Evolutionary conservation across 1,140 invertebrate species (phyloP).

Genomic region (Ctenoplectra terminalis): DNA sequence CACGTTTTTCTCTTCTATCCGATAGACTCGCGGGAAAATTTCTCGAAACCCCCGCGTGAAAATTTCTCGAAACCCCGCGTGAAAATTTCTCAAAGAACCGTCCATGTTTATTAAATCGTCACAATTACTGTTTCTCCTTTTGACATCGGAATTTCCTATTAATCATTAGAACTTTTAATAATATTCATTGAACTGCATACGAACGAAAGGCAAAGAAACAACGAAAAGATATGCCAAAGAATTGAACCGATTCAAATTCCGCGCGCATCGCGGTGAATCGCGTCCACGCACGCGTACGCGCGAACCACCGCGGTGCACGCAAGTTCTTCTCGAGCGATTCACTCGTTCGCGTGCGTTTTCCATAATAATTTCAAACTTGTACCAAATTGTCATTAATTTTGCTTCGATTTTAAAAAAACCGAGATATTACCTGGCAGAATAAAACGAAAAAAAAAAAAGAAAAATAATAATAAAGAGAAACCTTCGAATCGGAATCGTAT

Average conservation of each 20-base stretch:
- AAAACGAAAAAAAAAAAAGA: background rate
- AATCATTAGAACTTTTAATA: background rate
- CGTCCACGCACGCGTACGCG: background rate
- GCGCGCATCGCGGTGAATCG: background rate
- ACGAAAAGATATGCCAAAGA: background rate
- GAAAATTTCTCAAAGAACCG: no score
- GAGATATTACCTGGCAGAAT: no score
- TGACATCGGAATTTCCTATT: background rate
- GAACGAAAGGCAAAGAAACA: background rate
- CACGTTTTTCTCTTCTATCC: background rate
- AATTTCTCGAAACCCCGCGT: no score
- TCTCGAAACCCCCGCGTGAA: no score
- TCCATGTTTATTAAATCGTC: background rate
- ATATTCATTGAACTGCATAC: background rate
- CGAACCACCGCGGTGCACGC: no score
- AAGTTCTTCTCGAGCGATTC: background rate
- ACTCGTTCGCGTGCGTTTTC: background rate
- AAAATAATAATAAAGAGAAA: background rate
- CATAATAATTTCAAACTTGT: background rate
- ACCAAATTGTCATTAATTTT: background rate
- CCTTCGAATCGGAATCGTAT: slow-evolving; percentile 24
- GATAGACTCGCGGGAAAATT: background rate
- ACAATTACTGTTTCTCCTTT: background rate
- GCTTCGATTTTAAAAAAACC: no score
- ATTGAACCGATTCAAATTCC: background rate